Conservation (phyloP, 2,113 vertebrate genomes). For the Crypturellus undulatus region DNA sequence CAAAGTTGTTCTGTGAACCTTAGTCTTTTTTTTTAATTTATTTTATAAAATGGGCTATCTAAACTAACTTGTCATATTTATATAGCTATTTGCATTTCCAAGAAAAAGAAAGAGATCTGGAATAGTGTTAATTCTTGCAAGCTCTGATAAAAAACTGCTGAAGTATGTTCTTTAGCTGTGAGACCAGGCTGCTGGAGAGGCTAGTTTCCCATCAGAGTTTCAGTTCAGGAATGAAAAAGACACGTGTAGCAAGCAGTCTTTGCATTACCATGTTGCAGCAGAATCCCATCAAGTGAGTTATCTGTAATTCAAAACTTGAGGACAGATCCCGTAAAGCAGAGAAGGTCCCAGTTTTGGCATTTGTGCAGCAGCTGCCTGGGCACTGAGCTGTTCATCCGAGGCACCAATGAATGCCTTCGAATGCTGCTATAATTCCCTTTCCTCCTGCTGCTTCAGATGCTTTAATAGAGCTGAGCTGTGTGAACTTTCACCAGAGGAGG, state of each 20-base stretch:
- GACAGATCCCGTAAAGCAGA: constrained; percentile 51
- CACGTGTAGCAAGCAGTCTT: constrained; percentile 20
- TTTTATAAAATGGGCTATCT: background rate
- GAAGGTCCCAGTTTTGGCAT: constrained; percentile 51
- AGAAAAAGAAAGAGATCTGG: background rate
- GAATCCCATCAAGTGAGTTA: constrained; percentile 37
- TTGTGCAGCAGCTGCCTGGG: constrained; percentile 61
- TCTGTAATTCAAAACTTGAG: constrained; percentile 59
- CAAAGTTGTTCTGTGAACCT: background rate
- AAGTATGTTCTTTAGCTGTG: background rate
- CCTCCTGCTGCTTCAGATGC: constrained; percentile 33
- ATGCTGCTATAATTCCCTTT: constrained; percentile 48
- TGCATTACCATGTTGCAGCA: background rate
- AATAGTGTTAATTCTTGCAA: constrained; percentile 2
- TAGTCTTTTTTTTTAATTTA: background rate
- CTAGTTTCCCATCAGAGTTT: constrained; percentile 47
- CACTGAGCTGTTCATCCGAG: constrained; percentile 56
- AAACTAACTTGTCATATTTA: background rate
- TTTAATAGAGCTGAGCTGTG: background rate
- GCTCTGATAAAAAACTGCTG: background rate
- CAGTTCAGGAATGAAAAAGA: constrained; percentile 61
- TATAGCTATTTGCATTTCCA: background rate
- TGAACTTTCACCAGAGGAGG: constrained; percentile 23
- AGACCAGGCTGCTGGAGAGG: background rate
- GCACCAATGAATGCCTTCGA: constrained; percentile 27